phyloP scores from a whole-genome alignment of 1,140 invertebrate species.

The Sesamia nonagrioides region DNA sequence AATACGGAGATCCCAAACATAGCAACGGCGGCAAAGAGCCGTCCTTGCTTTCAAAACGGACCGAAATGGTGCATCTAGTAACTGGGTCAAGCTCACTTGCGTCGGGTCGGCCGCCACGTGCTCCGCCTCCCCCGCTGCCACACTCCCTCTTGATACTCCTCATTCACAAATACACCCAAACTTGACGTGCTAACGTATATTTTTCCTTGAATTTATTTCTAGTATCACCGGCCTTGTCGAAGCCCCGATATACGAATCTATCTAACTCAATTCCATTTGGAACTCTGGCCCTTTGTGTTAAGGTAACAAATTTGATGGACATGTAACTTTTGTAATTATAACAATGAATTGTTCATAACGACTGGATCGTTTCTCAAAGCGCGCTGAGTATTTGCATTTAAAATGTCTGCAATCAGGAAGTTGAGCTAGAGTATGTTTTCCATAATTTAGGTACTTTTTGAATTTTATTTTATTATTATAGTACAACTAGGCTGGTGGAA shows the following conservation, averaged over 20 bases:
- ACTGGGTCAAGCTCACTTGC: constrained; percentile 83
- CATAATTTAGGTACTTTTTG: too few relatives aligned
- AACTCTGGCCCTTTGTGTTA: constrained; percentile 43
- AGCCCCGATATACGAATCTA: constrained; percentile 58
- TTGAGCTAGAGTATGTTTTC: constrained; percentile 34
- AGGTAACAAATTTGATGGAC: constrained; percentile 37
- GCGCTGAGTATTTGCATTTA: constrained; percentile 56
- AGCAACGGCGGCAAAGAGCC: constrained; percentile 65
- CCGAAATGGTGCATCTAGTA: constrained; percentile 83
- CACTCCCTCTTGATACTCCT: constrained; percentile 8
- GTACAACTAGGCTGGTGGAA: not conserved
- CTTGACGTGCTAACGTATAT: constrained; percentile 55
- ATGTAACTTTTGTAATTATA: constrained; percentile 35
- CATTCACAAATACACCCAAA: constrained; percentile 53
- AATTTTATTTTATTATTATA: too few relatives aligned
- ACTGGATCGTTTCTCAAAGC: constrained; percentile 33
- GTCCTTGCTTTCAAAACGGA: constrained; percentile 72
- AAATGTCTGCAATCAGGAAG: constrained; percentile 57
- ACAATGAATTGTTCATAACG: constrained; percentile 53
- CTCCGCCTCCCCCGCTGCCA: constrained; percentile 64
- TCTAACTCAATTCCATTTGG: constrained; percentile 27
- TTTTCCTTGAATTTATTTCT: constrained; percentile 54
- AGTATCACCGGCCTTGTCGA: constrained; percentile 65
- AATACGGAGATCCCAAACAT: constrained; percentile 38
- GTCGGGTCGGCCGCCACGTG: constrained; percentile 79